Conservation (phyloP, 1,140 invertebrate species). For the Dufourea novaeangliae region DNA sequence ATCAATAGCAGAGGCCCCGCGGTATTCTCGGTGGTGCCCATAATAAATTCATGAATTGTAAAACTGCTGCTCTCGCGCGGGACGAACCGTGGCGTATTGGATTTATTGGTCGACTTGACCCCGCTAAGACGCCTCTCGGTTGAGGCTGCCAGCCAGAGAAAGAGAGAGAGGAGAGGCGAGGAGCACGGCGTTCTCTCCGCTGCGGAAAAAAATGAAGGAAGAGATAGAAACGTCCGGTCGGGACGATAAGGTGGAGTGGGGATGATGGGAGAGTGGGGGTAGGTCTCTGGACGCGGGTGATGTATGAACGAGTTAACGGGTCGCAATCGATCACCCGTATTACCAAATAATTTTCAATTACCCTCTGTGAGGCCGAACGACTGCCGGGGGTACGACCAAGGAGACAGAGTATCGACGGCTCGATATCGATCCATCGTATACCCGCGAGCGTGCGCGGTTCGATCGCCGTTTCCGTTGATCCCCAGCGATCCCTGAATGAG, state of each 20-base stretch:
- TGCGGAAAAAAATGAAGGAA: conserved; percentile 44
- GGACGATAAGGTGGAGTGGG: background rate
- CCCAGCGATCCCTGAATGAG: conserved; percentile 6
- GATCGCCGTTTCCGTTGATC: conserved; percentile 8
- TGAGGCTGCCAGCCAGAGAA: conserved; percentile 50
- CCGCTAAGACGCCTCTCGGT: conserved; percentile 72
- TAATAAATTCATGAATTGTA: conserved; percentile 82
- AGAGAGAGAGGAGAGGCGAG: no score
- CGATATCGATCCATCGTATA: conserved; percentile 50
- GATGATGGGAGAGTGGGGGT: conserved; percentile 24
- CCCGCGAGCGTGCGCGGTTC: no score
- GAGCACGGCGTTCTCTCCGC: conserved; percentile 12
- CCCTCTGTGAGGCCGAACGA: conserved; percentile 67
- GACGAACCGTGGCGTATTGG: conserved; percentile 80
- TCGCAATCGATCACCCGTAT: conserved; percentile 76
- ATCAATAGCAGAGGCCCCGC: conserved; percentile 76
- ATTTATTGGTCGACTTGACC: conserved; percentile 80
- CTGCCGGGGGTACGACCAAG: conserved; percentile 8
- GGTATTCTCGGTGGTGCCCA: conserved; percentile 74
- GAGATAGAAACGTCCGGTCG: conserved; percentile 42
- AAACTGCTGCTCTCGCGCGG: conserved; percentile 77
- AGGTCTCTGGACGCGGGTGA: conserved; percentile 61
- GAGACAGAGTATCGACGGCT: conserved; percentile 32
- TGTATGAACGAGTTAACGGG: conserved; percentile 79
- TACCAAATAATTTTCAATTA: conserved; percentile 81